These are phyloP conservation scores for Isurus oxyrinchus DNA, from an alignment of 2,113 vertebrate species.

Conservation along the genomic window DNA sequence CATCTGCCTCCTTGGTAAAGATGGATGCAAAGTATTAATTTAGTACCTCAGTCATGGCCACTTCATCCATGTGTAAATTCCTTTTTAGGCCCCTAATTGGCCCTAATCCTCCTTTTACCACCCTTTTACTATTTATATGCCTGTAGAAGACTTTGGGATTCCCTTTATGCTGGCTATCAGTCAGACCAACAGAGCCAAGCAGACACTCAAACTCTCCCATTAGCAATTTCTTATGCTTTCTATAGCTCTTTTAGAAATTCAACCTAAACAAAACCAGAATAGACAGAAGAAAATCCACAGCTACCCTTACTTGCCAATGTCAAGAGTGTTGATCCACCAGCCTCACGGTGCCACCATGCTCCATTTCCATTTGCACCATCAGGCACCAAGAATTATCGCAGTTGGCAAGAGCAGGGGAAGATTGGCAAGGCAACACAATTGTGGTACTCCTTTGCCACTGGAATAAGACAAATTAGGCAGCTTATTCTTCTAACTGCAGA, in stretches of 20 bases:
- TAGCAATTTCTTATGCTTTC: background rate
- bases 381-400: background rate
- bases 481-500: background rate
- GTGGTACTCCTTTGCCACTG: background rate
- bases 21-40: too few species aligned
- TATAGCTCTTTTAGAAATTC: background rate
- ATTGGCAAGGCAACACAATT: background rate
- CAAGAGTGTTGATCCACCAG: background rate
- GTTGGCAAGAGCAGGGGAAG: background rate
- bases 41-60: too few species aligned
- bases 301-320: background rate
- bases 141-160: too few species aligned
- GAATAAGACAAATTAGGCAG: background rate
- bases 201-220: background rate
- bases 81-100: too few species aligned
- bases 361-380: background rate
- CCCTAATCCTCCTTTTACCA: too few species aligned
- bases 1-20: too few species aligned
- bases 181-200: background rate
- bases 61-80: too few species aligned
- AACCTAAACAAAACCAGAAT: background rate
- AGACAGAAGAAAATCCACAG: background rate
- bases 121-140: too few species aligned
- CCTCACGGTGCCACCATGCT: background rate
- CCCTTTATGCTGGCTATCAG: too few species aligned